Evolutionary conservation across 2,797 vertebrate species (phyloP).

Genomic region (Cottoperca gobio): DNA sequence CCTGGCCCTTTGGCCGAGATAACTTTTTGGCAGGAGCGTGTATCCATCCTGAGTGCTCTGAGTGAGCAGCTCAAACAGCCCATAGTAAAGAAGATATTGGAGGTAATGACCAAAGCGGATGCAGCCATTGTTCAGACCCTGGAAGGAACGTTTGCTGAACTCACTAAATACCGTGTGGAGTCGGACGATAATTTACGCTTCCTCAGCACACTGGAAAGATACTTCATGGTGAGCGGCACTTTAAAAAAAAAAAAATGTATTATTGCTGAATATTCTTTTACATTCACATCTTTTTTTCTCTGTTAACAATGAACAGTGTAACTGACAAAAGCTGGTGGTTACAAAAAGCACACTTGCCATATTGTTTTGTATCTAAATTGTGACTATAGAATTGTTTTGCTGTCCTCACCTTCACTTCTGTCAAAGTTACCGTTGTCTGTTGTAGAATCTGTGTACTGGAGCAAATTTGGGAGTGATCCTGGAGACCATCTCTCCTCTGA

Average conservation of each 20-base stretch:
- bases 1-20: conserved; percentile 90
- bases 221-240: conserved; percentile 89
- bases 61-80: conserved; percentile 88
- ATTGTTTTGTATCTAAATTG: too few species aligned
- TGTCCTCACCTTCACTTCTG: background rate
- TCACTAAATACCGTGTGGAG: conserved; percentile 86
- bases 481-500: conserved; percentile 89
- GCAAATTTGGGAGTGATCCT: conserved; percentile 83
- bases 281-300: background rate
- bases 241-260: too few species aligned
- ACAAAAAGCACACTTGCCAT: background rate
- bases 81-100: conserved; percentile 86
- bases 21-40: conserved; percentile 90
- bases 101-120: conserved; percentile 83
- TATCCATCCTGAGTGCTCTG: conserved; percentile 84
- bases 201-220: conserved; percentile 89
- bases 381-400: background rate
- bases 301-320: background rate
- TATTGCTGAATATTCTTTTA: conserved; percentile 2
- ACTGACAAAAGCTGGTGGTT: background rate
- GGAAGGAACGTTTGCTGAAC: conserved; percentile 81
- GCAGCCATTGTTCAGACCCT: conserved; percentile 80
- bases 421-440: conserved; percentile 21
- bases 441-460: conserved; percentile 89
- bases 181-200: conserved; percentile 88